Conservation (phyloP, 2,113 vertebrate genomes). For the Hippopotamus amphibius region DNA sequence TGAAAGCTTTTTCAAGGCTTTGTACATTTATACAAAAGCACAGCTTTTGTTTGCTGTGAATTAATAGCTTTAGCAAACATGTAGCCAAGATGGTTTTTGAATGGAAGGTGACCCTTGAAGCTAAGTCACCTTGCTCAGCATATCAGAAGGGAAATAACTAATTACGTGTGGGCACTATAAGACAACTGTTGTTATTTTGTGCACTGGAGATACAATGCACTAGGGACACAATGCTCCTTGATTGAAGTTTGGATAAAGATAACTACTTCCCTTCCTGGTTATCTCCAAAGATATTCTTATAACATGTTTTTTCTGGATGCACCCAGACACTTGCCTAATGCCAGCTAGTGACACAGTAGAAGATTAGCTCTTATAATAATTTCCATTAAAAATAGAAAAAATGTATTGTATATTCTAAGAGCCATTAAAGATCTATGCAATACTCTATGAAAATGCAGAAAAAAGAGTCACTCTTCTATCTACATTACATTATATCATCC, state of each 20-base stretch:
- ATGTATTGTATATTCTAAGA: neutral
- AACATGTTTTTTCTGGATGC: neutral
- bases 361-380: conserved; percentile 11
- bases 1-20: conserved; percentile 68
- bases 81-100: conserved; percentile 72
- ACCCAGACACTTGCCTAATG: neutral
- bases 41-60: conserved; percentile 67
- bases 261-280: conserved; percentile 30
- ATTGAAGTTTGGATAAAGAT: conserved; percentile 65
- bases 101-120: conserved; percentile 71
- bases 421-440: neutral
- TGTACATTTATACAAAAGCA: conserved; percentile 64
- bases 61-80: conserved; percentile 77
- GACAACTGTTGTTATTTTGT: conserved; percentile 64
- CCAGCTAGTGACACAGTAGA: neutral
- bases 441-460: neutral
- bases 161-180: conserved; percentile 49
- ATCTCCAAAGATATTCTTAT: conserved; percentile 14
- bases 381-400: neutral
- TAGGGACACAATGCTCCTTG: conserved; percentile 23
- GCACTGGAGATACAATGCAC: neutral
- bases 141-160: conserved; percentile 70
- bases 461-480: neutral
- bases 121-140: conserved; percentile 68
- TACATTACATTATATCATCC: neutral